Evolutionary conservation across 2,113 vertebrate species (phyloP), one percentile per base, ranked within the genome.

Genomic region (Cygnus atratus): DNA sequence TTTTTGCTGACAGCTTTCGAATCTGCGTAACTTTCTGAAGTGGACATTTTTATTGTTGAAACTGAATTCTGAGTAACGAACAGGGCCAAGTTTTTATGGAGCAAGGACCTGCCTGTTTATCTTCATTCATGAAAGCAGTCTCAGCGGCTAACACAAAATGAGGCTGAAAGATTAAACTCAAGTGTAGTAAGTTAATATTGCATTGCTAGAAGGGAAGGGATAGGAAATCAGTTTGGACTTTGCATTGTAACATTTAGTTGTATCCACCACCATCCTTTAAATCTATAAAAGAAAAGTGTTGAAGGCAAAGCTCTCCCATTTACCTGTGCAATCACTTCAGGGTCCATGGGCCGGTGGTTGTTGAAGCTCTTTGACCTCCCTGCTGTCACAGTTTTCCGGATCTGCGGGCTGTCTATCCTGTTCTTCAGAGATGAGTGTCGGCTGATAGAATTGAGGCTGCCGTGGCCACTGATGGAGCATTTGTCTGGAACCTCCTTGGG

Each of bases 301-400:
- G 3, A 5, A 18, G 26, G 54, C 79, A 33, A 41, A 24, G n/a
- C 58, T 17, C 62, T 66, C 87, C 65, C 5, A 29, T 29, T 98
- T 97, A 99, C 99, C 98, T 99, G 99, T 9, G 98, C 98, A 31
- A 99, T 99, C 71, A 99, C 98, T 96, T 99, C 99, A 4, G 99
- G 99, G 92, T 99, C 99, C 97, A 99, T 95, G 25, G 99, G 99
- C 86, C 99, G 98, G 88, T 99, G 99, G 98, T 99, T 99, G 98
- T 99, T 99, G 98, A 99, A 99, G 98, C 99, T 99, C 98, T 99
- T 99, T 86, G 99, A 99, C 90, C 99, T 98, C 33, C 99, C 99
- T 0, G 99, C 99, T 2, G 98, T 96, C 73, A 98, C 98, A 0
- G 98, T 97, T 96, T 99, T 99, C 61, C 99, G 98, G 81, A 99